Base-by-base conservation (phyloP, 2,797 vertebrate species). In the Bradypodion pumilum region DNA sequence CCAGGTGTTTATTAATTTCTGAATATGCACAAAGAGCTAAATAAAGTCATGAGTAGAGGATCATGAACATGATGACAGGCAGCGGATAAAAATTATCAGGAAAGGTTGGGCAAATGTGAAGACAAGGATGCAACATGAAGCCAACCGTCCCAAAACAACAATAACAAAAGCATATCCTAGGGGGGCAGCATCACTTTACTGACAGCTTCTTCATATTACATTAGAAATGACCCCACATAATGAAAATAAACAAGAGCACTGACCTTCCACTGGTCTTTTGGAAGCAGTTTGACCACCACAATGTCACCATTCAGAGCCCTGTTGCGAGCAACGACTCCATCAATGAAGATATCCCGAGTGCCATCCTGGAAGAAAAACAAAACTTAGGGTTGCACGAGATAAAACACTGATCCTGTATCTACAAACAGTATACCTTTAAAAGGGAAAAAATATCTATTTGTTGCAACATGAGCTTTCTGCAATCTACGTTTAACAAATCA, bases 251-350 rank as follows among this genome's bases (percentile, higher is more conserved):
- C 46, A 8, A 60, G 25, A 37, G 32, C 63, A 94, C 96, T 94
- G 91, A 99, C 98, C 98, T 99, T 99, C 98, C 98, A 98, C 29
- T 98, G 97, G 8, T 99, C 97, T 81, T 94, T 96, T 2, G 98
- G 97, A 77, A 99, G 97, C 62, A 99, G 83, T 79, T 97, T 96
- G 88, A 99, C 97, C 6, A 97, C 98, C 79, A 99, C 98, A 40
- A 98, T 78, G 86, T 99, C 99, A 87, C 98, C 97, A 8, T 99
- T 99, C 89, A 99, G 94, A 2, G 98, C 97, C 95, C 99, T 96
- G 94, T 99, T 99, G 74, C 99, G 97, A 91, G 98, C 94, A 81
- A 97, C 95, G 32, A 98, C 95, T 8, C 99, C 99, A 7, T 99
- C 98, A 86, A 99, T 97, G 92, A 98, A 99, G 92, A 99, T 97